Evolutionary conservation across 2,888 invertebrate species (phyloP).

Genomic region (Phytoseiulus persimilis): DNA sequence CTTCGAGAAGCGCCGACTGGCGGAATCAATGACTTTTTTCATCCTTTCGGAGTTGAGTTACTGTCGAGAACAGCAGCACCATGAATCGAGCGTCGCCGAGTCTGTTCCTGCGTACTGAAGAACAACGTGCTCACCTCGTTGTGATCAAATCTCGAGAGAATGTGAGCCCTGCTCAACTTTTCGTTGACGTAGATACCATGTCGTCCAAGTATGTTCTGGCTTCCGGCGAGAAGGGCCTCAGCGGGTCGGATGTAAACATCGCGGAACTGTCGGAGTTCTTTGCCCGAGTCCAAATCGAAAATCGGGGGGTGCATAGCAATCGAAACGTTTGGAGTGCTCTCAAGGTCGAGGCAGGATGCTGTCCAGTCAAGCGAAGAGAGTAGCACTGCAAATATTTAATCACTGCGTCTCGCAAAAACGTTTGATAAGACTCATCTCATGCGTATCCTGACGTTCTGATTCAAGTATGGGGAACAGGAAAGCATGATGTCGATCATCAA

Average conservation of each 20-base stretch:
- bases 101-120: too few species aligned
- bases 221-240: not conserved
- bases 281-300: constrained; percentile 17
- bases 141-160: not conserved
- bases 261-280: constrained; percentile 6
- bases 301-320: not conserved
- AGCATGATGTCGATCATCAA: too few species aligned
- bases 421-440: too few species aligned
- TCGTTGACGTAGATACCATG: not conserved
- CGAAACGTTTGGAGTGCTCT: not conserved
- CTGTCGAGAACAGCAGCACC: too few species aligned
- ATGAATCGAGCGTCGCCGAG: too few species aligned
- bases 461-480: too few species aligned
- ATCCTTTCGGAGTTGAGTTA: too few species aligned
- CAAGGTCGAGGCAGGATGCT: not conserved
- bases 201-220: not conserved
- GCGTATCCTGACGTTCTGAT: too few species aligned
- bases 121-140: not conserved
- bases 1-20: too few species aligned
- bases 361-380: not conserved
- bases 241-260: not conserved
- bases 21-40: too few species aligned
- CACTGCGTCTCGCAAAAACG: too few species aligned
- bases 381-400: not conserved
- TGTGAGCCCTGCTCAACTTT: not conserved